These are phyloP conservation scores for Bombus ignitus DNA, from an alignment of 1,140 invertebrate genomes.

Conservation along the genomic window DNA sequence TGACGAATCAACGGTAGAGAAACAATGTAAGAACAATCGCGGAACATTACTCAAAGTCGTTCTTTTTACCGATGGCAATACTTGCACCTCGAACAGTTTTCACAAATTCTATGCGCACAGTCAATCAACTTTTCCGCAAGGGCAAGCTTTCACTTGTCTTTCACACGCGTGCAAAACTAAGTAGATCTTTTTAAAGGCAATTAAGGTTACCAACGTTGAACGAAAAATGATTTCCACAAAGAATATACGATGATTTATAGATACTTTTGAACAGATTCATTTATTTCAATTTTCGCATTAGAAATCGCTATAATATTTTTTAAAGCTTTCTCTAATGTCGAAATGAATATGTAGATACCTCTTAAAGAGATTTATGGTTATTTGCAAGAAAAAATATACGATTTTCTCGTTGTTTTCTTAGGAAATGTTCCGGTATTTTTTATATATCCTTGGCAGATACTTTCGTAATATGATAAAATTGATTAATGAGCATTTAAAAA, in stretches of 20 bases:
- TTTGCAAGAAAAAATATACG: background rate
- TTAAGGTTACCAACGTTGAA: slow-evolving; percentile 10
- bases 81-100: background rate
- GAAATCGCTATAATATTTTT: background rate
- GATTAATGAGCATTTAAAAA: background rate
- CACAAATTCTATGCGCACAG: background rate
- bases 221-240: background rate
- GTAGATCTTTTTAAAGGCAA: background rate
- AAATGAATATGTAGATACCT: background rate
- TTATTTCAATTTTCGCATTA: slow-evolving; percentile 11
- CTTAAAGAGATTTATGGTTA: background rate
- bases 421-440: background rate
- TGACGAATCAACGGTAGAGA: background rate
- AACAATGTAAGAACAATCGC: background rate
- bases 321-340: background rate
- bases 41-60: slow-evolving; percentile 6
- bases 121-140: slow-evolving; percentile 5
- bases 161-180: background rate
- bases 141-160: slow-evolving; percentile 4
- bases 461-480: background rate
- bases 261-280: background rate
- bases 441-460: background rate
- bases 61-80: background rate
- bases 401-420: background rate
- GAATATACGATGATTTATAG: slow-evolving; percentile 5